phyloP scores from a whole-genome alignment of 2,888 invertebrate genomes.

The Abrostola triplasia region DNA sequence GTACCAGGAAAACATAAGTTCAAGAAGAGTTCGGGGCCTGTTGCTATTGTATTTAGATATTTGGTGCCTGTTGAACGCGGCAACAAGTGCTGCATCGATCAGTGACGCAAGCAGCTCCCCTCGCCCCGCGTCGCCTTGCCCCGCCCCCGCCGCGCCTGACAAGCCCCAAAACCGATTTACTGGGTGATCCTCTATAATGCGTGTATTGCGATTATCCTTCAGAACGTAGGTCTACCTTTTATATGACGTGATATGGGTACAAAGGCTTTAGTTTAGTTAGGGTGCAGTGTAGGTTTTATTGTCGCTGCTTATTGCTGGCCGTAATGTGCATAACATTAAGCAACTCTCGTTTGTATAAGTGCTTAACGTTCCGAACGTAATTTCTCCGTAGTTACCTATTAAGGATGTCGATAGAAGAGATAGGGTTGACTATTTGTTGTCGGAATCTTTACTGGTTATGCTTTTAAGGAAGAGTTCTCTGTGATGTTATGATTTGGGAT shows the following conservation, averaged over 20 bases:
- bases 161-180: conserved; percentile 71
- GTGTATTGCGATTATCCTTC: conserved; percentile 40
- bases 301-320: neutral
- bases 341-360: neutral
- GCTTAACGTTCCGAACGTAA: too few relatives aligned
- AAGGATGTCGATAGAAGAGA: too few relatives aligned
- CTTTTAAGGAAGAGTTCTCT: too few relatives aligned
- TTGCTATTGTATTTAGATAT: conserved; percentile 62
- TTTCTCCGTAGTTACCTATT: too few relatives aligned
- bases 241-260: conserved; percentile 4
- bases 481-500: too few relatives aligned
- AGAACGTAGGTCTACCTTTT: conserved; percentile 19
- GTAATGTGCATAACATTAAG: neutral
- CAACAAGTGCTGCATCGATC: conserved; percentile 88
- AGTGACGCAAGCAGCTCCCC: conserved; percentile 74
- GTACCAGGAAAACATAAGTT: conserved; percentile 55
- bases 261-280: conserved; percentile 1
- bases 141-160: conserved; percentile 55
- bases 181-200: conserved; percentile 62
- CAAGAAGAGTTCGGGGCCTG: conserved; percentile 51
- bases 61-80: conserved; percentile 82
- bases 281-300: conserved; percentile 7
- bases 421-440: too few relatives aligned
- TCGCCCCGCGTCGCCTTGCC: conserved; percentile 45
- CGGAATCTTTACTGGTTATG: too few relatives aligned